These are phyloP conservation scores for Neosilurus hyrtlii DNA, from an alignment of 2,797 vertebrate species.

Conservation along the genomic window DNA sequence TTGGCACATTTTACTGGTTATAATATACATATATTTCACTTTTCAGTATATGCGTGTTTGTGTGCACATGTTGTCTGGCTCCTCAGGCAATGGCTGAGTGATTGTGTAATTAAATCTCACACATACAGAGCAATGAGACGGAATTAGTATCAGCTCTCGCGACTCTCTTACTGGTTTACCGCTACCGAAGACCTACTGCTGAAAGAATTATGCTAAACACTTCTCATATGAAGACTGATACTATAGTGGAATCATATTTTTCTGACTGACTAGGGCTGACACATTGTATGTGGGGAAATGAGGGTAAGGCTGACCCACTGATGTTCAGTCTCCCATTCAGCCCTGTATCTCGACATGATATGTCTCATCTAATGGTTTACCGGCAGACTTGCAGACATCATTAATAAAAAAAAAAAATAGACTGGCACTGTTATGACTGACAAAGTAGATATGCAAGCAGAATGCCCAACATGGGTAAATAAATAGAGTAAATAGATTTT, in stretches of 20 bases:
- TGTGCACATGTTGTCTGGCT: background rate
- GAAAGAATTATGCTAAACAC: slow-evolving; percentile 37
- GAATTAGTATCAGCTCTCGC: slow-evolving; percentile 41
- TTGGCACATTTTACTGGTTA: background rate
- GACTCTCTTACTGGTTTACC: slow-evolving; percentile 29
- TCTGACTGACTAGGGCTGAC: background rate
- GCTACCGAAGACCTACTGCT: slow-evolving; percentile 43
- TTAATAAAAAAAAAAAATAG: too few relatives aligned
- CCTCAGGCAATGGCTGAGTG: slow-evolving; percentile 22
- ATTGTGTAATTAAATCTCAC: slow-evolving; percentile 52
- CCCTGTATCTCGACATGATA: too few relatives aligned
- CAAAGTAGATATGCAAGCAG: too few relatives aligned
- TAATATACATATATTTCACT: background rate
- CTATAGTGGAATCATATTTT: slow-evolving; percentile 10
- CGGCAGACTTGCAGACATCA: too few relatives aligned
- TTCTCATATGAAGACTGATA: slow-evolving; percentile 19
- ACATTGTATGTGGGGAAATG: too few relatives aligned
- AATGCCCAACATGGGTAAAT: too few relatives aligned
- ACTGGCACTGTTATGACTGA: too few relatives aligned
- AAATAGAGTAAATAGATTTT: too few relatives aligned
- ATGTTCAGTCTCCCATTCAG: too few relatives aligned
- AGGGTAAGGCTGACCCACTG: too few relatives aligned
- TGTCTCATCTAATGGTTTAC: too few relatives aligned
- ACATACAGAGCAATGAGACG: slow-evolving; percentile 36
- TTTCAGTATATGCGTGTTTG: background rate